Evolutionary conservation across 1,140 invertebrate species (phyloP).

Genomic region (Drosophila suzukii): DNA sequence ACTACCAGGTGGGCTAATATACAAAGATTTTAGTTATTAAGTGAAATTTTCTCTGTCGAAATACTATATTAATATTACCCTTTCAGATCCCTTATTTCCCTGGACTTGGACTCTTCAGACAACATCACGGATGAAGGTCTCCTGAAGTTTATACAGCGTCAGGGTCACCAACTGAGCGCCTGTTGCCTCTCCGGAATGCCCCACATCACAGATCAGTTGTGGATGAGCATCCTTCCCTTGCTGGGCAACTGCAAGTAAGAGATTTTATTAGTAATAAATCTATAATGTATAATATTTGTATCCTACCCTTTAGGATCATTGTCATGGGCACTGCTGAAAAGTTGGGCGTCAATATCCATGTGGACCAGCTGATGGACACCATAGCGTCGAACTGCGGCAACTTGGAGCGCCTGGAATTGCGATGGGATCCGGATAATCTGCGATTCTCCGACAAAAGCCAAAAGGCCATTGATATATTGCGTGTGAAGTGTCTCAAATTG

Average conservation of each 20-base stretch:
- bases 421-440: constrained; percentile 99
- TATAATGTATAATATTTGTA: neutral
- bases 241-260: constrained; percentile 95
- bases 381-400: constrained; percentile 97
- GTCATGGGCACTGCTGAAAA: constrained; percentile 98
- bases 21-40: neutral
- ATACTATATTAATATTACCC: neutral
- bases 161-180: constrained; percentile 95
- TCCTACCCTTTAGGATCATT: constrained; percentile 90
- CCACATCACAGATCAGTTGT: constrained; percentile 98
- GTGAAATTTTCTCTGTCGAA: neutral
- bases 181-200: constrained; percentile 97
- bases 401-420: constrained; percentile 95
- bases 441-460: constrained; percentile 99
- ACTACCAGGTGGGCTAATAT: constrained; percentile 87
- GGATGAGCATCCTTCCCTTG: constrained; percentile 95
- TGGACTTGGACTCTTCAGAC: constrained; percentile 97
- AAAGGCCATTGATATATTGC: constrained; percentile 96
- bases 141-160: constrained; percentile 94
- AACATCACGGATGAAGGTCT: constrained; percentile 97
- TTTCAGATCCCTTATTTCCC: constrained; percentile 88
- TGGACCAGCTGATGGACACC: constrained; percentile 98
- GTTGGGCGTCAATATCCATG: constrained; percentile 97
- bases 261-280: neutral
- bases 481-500: constrained; percentile 94